A percentile compares a stretch with the other conserved stretches of the same genome.
Evolutionary conservation across 1,140 invertebrate genomes (phyloP).

Genomic region (Triops longicaudatus): DNA sequence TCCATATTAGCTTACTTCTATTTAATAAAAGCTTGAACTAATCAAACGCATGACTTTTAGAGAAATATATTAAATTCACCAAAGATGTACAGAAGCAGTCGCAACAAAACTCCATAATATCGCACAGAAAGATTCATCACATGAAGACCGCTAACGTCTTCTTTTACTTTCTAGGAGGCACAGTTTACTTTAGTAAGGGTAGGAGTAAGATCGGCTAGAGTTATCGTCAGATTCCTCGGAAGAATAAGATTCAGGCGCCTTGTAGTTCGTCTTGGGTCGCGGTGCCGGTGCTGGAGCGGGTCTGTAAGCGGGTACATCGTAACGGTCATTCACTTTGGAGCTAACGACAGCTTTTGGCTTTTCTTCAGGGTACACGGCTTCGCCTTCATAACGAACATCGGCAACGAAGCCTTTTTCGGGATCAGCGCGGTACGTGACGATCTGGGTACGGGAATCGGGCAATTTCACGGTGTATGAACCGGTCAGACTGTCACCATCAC

Average conservation of each 20-base stretch:
- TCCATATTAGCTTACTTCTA: too few species aligned
- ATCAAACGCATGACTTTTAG: too few species aligned
- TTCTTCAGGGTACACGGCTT: conserved; percentile 19
- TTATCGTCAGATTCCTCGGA: background rate
- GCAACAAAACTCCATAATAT: too few species aligned
- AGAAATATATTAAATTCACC: too few species aligned
- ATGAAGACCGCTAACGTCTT: too few species aligned
- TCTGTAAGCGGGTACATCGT: conserved; percentile 15
- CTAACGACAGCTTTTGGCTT: conserved; percentile 8
- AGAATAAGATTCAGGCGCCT: background rate
- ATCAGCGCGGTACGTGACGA: conserved; percentile 31
- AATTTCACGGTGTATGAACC: conserved; percentile 31
- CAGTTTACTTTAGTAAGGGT: background rate
- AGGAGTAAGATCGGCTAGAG: background rate
- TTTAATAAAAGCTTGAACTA: too few species aligned
- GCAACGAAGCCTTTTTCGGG: conserved; percentile 30
- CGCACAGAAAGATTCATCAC: too few species aligned
- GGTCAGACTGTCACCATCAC: conserved; percentile 29
- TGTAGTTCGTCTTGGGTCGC: background rate
- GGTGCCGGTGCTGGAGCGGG: background rate
- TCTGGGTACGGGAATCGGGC: conserved; percentile 32
- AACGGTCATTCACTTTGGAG: background rate
- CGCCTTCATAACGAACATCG: conserved; percentile 32
- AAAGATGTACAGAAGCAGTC: too few species aligned
- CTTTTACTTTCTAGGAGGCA: too few species aligned